phyloP scores from a whole-genome alignment of 2,888 invertebrate genomes.

The Ypsolopha sequella region DNA sequence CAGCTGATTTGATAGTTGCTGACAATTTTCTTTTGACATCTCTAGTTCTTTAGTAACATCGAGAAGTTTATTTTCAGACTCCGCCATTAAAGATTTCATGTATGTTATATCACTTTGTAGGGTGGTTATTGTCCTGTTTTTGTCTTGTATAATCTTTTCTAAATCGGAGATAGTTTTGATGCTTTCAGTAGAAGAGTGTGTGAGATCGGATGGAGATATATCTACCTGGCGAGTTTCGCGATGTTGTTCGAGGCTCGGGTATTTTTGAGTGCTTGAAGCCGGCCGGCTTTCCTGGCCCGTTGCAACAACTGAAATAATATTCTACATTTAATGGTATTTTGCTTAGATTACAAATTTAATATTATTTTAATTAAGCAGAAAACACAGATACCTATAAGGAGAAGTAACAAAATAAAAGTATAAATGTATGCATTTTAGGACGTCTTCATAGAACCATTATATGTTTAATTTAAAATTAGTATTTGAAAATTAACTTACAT shows the following conservation, averaged over 20 bases:
- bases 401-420: too few species aligned
- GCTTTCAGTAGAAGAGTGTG: constrained; percentile 48
- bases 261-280: constrained; percentile 21
- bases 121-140: constrained; percentile 49
- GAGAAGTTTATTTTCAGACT: constrained; percentile 50
- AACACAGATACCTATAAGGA: too few species aligned
- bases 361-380: too few species aligned
- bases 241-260: constrained; percentile 27
- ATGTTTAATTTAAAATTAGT: background rate
- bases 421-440: background rate
- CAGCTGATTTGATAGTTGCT: constrained; percentile 46
- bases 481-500: constrained; percentile 27
- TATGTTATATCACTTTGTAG: constrained; percentile 49
- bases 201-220: constrained; percentile 43
- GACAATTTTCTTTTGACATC: constrained; percentile 41
- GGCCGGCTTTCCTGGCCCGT: constrained; percentile 26
- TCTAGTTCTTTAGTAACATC: constrained; percentile 51
- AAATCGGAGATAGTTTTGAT: constrained; percentile 53
- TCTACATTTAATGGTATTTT: background rate
- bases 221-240: constrained; percentile 44
- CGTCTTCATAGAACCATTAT: background rate
- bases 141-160: constrained; percentile 54
- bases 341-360: too few species aligned
- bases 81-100: constrained; percentile 47
- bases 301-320: constrained; percentile 31